Percentiles rank a stretch among this genome's conserved stretches.
phyloP scores from a whole-genome alignment of 2,888 invertebrate species.

The Pelosia muscerda region DNA sequence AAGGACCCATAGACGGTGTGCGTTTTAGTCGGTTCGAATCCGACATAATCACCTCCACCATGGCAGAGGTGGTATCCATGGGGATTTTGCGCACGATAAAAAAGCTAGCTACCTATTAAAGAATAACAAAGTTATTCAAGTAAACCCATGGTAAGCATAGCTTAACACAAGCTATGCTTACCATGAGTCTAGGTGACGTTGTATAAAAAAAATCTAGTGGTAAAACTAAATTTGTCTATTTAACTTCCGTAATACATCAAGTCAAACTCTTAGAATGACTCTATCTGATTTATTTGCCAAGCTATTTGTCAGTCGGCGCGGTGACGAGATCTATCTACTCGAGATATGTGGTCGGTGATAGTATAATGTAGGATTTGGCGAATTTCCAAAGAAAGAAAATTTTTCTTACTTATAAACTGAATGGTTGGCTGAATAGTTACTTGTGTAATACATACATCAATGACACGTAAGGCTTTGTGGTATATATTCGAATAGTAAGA shows the following conservation, averaged over 20 bases:
- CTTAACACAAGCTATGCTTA: too few species aligned
- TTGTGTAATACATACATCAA: not conserved
- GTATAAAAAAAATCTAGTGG: conserved; percentile 4
- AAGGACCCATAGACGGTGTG: too few species aligned
- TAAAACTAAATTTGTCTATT: not conserved
- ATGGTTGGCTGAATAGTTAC: not conserved
- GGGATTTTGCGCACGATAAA: too few species aligned
- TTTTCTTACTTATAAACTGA: not conserved
- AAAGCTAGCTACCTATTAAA: not conserved
- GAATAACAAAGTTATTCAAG: not conserved
- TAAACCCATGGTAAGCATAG: too few species aligned
- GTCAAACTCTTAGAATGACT: not conserved
- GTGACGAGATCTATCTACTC: not conserved
- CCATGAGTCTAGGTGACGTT: too few species aligned
- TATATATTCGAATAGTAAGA: not conserved
- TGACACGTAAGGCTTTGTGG: not conserved
- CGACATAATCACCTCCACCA: too few species aligned
- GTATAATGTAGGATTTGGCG: conserved; percentile 5
- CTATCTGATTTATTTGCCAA: conserved; percentile 1
- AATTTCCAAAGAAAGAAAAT: not conserved
- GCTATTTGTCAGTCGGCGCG: not conserved
- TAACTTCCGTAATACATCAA: conserved; percentile 4
- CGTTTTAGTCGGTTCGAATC: too few species aligned
- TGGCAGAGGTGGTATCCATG: too few species aligned
- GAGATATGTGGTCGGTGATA: conserved; percentile 4